phyloP scores from a whole-genome alignment of 2,888 invertebrate species.

The Coelopa pilipes region DNA sequence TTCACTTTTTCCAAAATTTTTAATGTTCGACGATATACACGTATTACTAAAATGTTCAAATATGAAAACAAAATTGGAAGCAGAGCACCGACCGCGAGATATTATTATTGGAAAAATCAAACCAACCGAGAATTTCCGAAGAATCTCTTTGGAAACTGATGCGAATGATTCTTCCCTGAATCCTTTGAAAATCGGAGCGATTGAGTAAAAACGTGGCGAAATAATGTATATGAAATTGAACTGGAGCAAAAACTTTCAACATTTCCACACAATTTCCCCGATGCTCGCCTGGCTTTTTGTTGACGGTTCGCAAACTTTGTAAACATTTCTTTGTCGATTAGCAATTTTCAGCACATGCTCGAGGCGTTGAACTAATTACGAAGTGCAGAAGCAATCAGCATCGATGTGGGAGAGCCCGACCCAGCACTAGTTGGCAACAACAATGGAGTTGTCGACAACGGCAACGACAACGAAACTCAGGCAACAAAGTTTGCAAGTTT shows the following conservation, averaged over 20 bases:
- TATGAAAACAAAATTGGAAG: not conserved
- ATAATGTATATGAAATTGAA: too few relatives aligned
- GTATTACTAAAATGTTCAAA: not conserved
- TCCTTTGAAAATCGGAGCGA: too few relatives aligned
- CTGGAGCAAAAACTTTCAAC: too few relatives aligned
- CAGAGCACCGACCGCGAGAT: too few relatives aligned
- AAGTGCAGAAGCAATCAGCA: not conserved
- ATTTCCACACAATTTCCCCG: not conserved
- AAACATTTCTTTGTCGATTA: not conserved
- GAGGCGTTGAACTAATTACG: not conserved
- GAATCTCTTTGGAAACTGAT: not conserved
- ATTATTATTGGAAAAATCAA: too few relatives aligned
- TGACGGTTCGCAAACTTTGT: not conserved
- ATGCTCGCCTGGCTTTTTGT: not conserved
- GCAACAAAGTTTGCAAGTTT: not conserved
- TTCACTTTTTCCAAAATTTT: not conserved
- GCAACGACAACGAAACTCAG: too few relatives aligned
- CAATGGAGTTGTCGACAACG: not conserved
- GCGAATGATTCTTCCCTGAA: too few relatives aligned
- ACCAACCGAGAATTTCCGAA: not conserved
- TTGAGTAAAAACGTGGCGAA: too few relatives aligned
- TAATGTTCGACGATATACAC: not conserved
- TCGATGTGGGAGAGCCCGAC: not conserved
- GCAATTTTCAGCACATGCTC: conserved; percentile 8
- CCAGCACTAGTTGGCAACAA: not conserved